Evolutionary conservation across 2,888 invertebrate species (phyloP).

Genomic region (Phasia obesa): DNA sequence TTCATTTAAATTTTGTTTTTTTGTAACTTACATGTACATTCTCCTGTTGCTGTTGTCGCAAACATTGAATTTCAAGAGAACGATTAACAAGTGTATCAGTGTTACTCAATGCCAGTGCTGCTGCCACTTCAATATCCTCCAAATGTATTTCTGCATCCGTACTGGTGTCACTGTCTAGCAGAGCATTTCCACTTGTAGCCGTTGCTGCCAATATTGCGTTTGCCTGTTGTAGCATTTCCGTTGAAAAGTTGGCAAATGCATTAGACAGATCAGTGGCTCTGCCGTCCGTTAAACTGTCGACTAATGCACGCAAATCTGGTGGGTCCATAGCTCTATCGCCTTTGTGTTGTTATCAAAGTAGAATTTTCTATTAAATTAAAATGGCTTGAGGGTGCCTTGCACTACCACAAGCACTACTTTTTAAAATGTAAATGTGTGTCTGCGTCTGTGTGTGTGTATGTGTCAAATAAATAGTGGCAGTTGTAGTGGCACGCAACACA

Average conservation of each 20-base stretch:
- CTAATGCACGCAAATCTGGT: conserved; percentile 75
- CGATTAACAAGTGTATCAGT: conserved; percentile 72
- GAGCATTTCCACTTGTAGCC: neutral
- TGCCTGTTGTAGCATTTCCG: conserved; percentile 76
- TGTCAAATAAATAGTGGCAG: neutral
- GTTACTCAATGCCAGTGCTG: conserved; percentile 48
- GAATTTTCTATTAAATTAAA: neutral
- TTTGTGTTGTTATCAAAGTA: neutral
- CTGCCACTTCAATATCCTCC: conserved; percentile 50
- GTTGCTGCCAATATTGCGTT: conserved; percentile 73
- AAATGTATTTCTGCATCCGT: conserved; percentile 47
- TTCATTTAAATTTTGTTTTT: neutral
- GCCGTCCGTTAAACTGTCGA: conserved; percentile 75
- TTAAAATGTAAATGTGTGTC: neutral
- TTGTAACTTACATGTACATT: conserved; percentile 67
- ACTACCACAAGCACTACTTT: neutral
- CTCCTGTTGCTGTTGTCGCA: conserved; percentile 72
- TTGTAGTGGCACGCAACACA: conserved; percentile 14
- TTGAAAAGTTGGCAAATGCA: conserved; percentile 77
- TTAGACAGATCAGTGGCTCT: conserved; percentile 73
- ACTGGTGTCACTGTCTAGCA: conserved; percentile 8
- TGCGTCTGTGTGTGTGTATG: neutral
- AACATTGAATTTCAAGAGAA: conserved; percentile 75
- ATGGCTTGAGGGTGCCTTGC: neutral
- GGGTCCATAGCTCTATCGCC: conserved; percentile 73